Base-by-base conservation (phyloP, 2,113 vertebrate species). In the Oncorhynchus masou region DNA sequence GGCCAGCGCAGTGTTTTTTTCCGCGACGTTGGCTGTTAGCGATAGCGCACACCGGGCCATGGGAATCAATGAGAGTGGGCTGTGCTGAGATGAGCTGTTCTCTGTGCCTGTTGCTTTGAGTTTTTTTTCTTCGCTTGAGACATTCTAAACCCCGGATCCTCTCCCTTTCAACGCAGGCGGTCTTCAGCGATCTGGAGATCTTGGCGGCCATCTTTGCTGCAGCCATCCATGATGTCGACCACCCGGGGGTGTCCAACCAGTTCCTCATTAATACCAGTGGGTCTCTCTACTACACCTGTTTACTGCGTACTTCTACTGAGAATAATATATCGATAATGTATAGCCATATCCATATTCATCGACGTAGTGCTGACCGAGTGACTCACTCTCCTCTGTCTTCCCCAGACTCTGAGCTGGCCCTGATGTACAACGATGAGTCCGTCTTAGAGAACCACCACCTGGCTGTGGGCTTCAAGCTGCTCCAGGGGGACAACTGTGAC, bases 241-340 rank as follows among this genome's bases (percentile, higher is more conserved):
- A 99, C 86, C 98, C 98, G 0, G 98, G 98, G 68, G 97, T 99
- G 85, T 97, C 97, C 88, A 99, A 99, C 88, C 98, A 99, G 66
- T 99, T 99, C 83, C 94, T 99, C 29, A 99, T 99, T 88, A 99
- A 99, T 82, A 99, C 98, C 83, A 99, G 98, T 99, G 91, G 94
- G 98, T 95, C 68, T 8, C 66, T 68, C 66, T 8, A 19, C 51
- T 16, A 34, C 16, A 20, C 59, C 59, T 62, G 51, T 62, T 62
- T 62, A 62, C 20, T 77, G 2, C 6, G 2, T 22, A 11, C 59
- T 2, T 3, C 20, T 1, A 24, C n/a, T 54, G 51, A 16, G 51
- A 54, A 54, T 19, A 16, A 5, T 19, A 3, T 16, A 54, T 54
- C 19, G 4, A 54, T 54, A 4, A 54, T 54, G 51, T 54, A 45